Evolutionary conservation across 2,113 vertebrate species (phyloP).

Genomic region (Carassius auratus): DNA sequence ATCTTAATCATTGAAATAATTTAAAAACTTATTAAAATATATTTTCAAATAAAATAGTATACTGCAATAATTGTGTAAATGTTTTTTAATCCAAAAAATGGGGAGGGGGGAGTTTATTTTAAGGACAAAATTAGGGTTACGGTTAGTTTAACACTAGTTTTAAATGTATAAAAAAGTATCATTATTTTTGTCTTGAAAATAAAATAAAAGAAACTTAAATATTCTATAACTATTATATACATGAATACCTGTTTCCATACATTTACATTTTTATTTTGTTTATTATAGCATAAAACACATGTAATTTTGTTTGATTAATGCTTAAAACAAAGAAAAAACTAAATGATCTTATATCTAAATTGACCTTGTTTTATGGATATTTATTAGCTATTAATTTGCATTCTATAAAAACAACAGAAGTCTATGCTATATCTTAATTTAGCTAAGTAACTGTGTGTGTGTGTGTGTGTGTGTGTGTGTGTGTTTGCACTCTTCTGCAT

Average conservation of each 20-base stretch:
- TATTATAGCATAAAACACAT: background rate
- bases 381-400: background rate
- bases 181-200: too few relatives aligned
- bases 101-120: too few relatives aligned
- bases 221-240: background rate
- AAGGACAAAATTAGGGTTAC: too few relatives aligned
- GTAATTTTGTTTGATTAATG: background rate
- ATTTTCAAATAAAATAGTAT: too few relatives aligned
- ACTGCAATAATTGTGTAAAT: too few relatives aligned
- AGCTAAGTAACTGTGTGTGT: background rate
- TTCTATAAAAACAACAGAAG: background rate
- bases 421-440: background rate
- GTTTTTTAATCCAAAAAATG: too few relatives aligned
- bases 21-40: too few relatives aligned
- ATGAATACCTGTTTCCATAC: background rate
- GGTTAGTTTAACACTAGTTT: too few relatives aligned
- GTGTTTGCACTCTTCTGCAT: background rate
- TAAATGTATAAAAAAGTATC: too few relatives aligned
- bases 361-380: background rate
- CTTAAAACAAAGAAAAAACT: background rate
- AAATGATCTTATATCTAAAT: background rate
- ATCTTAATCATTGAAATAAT: too few relatives aligned
- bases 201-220: too few relatives aligned
- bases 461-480: background rate
- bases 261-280: background rate